Conservation (phyloP, 1,140 invertebrate genomes). For the Drosophila busckii region DNA sequence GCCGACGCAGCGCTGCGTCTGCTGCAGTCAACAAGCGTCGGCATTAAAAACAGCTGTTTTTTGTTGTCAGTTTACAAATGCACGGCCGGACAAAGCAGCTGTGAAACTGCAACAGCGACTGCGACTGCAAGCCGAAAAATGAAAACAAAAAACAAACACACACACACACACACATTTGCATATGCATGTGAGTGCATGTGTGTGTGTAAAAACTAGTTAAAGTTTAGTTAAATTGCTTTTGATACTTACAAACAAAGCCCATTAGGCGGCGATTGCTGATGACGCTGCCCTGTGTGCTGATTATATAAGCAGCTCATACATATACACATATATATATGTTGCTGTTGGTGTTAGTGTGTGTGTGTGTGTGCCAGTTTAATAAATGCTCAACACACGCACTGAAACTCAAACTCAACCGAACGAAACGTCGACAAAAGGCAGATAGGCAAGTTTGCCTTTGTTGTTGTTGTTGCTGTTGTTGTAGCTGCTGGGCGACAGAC, state of each 20-base stretch:
- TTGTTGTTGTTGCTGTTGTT: constrained; percentile 17
- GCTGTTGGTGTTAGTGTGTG: constrained; percentile 20
- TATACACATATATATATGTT: constrained; percentile 1
- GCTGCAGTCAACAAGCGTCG: constrained; percentile 10
- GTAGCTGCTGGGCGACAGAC: constrained; percentile 22
- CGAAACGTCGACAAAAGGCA: constrained; percentile 33
- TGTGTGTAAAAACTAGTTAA: constrained; percentile 21
- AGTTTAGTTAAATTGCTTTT: constrained; percentile 62
- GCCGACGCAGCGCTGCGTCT: constrained; percentile 3
- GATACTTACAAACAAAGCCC: constrained; percentile 71
- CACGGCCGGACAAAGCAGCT: constrained; percentile 52
- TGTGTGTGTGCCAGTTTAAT: constrained; percentile 60
- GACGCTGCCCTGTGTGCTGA: constrained; percentile 33
- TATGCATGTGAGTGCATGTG: not conserved
- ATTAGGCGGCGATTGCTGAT: constrained; percentile 42
- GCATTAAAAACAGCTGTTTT: constrained; percentile 37
- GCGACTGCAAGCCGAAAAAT: constrained; percentile 17
- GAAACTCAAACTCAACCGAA: constrained; percentile 34
- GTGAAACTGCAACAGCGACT: constrained; percentile 5
- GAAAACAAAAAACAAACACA: not conserved
- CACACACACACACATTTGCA: not conserved
- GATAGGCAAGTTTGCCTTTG: constrained; percentile 69
- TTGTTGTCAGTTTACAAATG: constrained; percentile 35
- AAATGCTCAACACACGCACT: constrained; percentile 69
- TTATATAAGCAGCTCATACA: constrained; percentile 57